Conservation (phyloP, 1,140 invertebrate species). For the Drosophila punjabiensis region DNA sequence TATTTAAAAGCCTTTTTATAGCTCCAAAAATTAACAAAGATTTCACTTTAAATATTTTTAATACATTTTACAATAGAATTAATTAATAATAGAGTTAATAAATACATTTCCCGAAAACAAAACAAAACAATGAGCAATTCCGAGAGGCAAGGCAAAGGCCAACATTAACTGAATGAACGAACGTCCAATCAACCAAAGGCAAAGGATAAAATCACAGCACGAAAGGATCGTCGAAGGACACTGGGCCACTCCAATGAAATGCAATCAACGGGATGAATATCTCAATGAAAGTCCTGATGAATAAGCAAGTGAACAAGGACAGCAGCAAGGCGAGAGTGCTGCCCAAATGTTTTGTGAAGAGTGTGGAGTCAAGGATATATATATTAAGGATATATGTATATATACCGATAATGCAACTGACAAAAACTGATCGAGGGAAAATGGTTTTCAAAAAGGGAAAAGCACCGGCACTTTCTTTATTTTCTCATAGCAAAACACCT, state of each 20-base stretch:
- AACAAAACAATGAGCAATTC: background rate
- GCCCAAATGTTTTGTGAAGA: background rate
- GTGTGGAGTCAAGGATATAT: background rate
- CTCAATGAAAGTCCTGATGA: background rate
- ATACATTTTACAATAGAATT: background rate
- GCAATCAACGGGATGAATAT: conserved; percentile 10
- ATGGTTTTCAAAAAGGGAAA: background rate
- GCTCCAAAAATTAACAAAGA: background rate
- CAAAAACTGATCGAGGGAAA: background rate
- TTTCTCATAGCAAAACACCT: background rate
- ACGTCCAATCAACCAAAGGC: background rate
- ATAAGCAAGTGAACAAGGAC: conserved; percentile 4
- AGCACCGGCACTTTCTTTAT: background rate
- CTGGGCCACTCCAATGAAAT: conserved; percentile 2
- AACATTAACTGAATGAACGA: background rate
- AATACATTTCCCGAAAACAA: background rate
- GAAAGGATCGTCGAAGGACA: conserved; percentile 6
- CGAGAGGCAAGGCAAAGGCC: background rate
- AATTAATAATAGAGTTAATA: no score
- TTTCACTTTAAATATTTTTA: background rate
- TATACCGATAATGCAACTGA: background rate
- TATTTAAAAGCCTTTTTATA: no score
- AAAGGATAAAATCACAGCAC: conserved; percentile 6
- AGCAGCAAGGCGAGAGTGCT: background rate
- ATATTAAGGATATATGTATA: no score